These are phyloP conservation scores for Ormyrus labotus DNA, from an alignment of 2,888 invertebrate genomes.

Conservation along the genomic window DNA sequence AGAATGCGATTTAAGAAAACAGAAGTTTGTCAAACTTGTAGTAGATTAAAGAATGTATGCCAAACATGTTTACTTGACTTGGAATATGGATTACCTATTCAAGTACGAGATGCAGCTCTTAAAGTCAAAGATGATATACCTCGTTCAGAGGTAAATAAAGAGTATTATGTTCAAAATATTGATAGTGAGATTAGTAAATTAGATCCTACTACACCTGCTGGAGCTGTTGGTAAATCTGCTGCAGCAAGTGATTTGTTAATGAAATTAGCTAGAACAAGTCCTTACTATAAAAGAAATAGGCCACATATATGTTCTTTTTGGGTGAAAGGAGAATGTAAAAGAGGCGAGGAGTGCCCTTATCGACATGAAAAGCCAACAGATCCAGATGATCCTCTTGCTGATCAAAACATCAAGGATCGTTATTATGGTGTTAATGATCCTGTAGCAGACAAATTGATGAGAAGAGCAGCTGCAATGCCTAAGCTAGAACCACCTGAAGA, in stretches of 20 bases:
- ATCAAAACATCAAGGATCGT: conserved; percentile 96
- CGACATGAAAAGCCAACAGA: conserved; percentile 97
- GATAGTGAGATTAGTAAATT: conserved; percentile 83
- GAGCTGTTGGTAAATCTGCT: conserved; percentile 84
- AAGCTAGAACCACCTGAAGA: conserved; percentile 97
- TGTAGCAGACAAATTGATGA: conserved; percentile 94
- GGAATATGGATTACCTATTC: conserved; percentile 92
- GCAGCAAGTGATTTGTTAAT: conserved; percentile 89
- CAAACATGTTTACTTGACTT: conserved; percentile 96
- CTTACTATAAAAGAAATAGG: conserved; percentile 95
- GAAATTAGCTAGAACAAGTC: conserved; percentile 92
- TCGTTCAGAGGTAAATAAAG: conserved; percentile 95
- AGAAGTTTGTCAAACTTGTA: conserved; percentile 97
- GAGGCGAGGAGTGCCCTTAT: conserved; percentile 98
- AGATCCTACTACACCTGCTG: conserved; percentile 76
- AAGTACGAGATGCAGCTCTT: conserved; percentile 93
- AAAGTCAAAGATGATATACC: conserved; percentile 94
- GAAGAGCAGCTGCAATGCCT: conserved; percentile 94
- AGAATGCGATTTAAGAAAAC: conserved; percentile 97
- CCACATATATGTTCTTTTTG: conserved; percentile 98
- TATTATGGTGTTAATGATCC: conserved; percentile 98
- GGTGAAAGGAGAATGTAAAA: conserved; percentile 98
- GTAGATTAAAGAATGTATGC: conserved; percentile 95
- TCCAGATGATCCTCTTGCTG: conserved; percentile 96
- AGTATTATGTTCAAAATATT: conserved; percentile 94